These are phyloP conservation scores for Apis florea DNA, from an alignment of 1,140 invertebrate species.

Conservation along the genomic window DNA sequence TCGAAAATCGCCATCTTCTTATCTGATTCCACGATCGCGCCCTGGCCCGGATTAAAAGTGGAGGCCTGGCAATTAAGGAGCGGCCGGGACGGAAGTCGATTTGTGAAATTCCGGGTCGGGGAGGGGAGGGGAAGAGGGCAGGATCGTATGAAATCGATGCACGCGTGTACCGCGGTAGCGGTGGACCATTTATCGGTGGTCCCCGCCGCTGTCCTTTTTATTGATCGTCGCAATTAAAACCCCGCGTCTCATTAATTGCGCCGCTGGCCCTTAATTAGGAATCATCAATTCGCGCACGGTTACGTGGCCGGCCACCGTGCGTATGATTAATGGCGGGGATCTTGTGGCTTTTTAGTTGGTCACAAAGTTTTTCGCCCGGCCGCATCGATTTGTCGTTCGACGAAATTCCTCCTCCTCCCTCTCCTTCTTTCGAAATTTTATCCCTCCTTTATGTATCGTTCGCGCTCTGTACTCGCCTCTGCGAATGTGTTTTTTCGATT, in stretches of 20 bases:
- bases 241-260: conserved; percentile 76
- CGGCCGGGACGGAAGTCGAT: conserved; percentile 55
- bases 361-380: conserved; percentile 40
- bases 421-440: not conserved
- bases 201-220: conserved; percentile 62
- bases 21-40: conserved; percentile 13
- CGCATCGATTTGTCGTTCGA: conserved; percentile 53
- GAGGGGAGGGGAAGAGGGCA: not conserved
- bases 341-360: conserved; percentile 51
- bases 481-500: not conserved
- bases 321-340: conserved; percentile 65
- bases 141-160: conserved; percentile 23
- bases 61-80: conserved; percentile 49
- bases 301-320: conserved; percentile 49
- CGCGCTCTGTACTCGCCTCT: not conserved
- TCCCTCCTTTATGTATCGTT: not conserved
- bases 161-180: conserved; percentile 72
- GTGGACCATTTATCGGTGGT: conserved; percentile 76
- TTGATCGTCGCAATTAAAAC: conserved; percentile 78
- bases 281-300: conserved; percentile 74
- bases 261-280: conserved; percentile 76
- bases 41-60: conserved; percentile 14
- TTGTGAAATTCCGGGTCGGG: conserved; percentile 46
- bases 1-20: not conserved
- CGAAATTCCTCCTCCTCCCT: conserved; percentile 34